A percentile compares a stretch with the other conserved stretches of the same genome.
Conservation (phyloP, 2,113 vertebrate genomes). For the Rana temporaria region DNA sequence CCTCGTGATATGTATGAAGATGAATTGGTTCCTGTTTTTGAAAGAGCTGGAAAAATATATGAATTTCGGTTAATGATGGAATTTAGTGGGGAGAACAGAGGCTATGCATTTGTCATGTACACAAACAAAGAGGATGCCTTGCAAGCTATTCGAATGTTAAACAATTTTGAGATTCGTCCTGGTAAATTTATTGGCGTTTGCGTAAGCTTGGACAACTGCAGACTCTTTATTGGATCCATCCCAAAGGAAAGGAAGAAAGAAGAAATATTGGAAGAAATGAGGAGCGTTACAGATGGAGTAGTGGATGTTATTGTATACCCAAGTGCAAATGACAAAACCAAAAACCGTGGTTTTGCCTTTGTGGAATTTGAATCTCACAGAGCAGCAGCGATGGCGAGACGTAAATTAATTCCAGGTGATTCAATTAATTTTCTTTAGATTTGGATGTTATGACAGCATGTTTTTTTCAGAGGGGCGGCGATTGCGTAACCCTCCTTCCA, state of each 20-base stretch:
- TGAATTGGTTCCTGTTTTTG: constrained; percentile 91
- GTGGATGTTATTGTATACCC: constrained; percentile 93
- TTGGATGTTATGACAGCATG: no score
- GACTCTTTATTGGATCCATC: constrained; percentile 92
- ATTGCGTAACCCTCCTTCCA: no score
- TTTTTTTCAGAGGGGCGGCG: no score
- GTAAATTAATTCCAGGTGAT: constrained; percentile 89
- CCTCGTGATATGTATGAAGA: constrained; percentile 95
- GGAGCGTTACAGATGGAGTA: constrained; percentile 91
- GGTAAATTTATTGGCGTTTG: constrained; percentile 95
- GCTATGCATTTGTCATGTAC: constrained; percentile 97
- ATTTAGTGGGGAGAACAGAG: constrained; percentile 94
- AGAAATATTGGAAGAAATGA: constrained; percentile 94
- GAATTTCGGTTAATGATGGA: constrained; percentile 98
- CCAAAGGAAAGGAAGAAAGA: constrained; percentile 93
- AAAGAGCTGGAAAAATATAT: constrained; percentile 88
- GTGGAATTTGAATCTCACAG: constrained; percentile 95
- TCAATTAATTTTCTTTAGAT: neutral
- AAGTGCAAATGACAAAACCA: constrained; percentile 85
- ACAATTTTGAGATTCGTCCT: constrained; percentile 90
- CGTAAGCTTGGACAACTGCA: constrained; percentile 93
- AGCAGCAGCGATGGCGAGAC: constrained; percentile 92
- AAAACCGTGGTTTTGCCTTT: constrained; percentile 94
- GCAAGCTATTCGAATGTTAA: constrained; percentile 86
- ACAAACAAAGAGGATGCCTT: constrained; percentile 88